phyloP scores from a whole-genome alignment of 2,888 invertebrate genomes.

The Clivina fossor region DNA sequence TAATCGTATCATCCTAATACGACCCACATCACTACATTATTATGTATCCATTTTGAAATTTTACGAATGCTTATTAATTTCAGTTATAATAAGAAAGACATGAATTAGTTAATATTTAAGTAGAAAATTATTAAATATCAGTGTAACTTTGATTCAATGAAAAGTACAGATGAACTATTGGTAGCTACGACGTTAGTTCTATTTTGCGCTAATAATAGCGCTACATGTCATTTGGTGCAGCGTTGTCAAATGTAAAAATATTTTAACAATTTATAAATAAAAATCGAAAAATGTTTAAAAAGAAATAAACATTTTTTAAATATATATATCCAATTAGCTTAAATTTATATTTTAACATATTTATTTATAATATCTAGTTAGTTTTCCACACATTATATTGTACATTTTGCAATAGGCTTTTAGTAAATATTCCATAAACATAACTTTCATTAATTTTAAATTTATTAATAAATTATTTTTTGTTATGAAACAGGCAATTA shows the following conservation, averaged over 20 bases:
- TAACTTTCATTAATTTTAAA: too few species aligned
- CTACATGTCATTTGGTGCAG: neutral
- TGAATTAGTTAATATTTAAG: constrained; percentile 22
- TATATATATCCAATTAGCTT: too few species aligned
- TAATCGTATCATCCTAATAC: constrained; percentile 26
- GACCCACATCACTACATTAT: constrained; percentile 14
- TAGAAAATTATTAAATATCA: constrained; percentile 30
- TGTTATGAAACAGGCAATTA: too few species aligned
- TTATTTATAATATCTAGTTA: too few species aligned
- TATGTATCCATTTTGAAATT: constrained; percentile 10
- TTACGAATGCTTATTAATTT: constrained; percentile 23
- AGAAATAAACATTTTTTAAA: too few species aligned
- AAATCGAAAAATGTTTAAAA: too few species aligned
- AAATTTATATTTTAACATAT: too few species aligned
- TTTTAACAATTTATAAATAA: too few species aligned
- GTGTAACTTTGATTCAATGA: constrained; percentile 24
- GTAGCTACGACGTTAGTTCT: constrained; percentile 11
- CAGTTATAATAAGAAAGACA: constrained; percentile 16
- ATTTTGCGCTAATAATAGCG: constrained; percentile 1
- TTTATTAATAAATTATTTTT: too few species aligned
- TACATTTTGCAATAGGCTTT: too few species aligned
- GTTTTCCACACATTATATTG: too few species aligned
- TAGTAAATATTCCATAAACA: too few species aligned
- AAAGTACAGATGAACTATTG: constrained; percentile 32
- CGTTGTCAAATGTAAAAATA: constrained; percentile 2